Conservation (phyloP, 2,888 invertebrate species). For the Dynastes maya region DNA sequence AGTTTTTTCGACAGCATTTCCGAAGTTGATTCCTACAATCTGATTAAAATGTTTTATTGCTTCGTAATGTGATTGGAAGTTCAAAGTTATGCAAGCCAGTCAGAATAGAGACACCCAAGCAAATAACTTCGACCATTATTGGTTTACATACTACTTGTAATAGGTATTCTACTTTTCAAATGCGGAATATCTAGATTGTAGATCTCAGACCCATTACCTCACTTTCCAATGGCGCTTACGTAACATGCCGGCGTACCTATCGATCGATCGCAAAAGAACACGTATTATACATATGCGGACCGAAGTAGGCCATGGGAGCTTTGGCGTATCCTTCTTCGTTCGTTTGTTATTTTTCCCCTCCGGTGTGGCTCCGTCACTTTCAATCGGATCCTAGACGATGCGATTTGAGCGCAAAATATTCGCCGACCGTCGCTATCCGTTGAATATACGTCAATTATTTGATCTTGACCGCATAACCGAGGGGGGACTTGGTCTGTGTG, state of each 20-base stretch:
- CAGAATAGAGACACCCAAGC: no score
- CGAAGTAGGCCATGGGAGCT: slow-evolving; percentile 13
- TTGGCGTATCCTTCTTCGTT: slow-evolving; percentile 9
- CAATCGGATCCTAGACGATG: slow-evolving; percentile 11
- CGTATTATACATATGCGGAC: background rate
- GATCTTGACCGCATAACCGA: slow-evolving; percentile 35
- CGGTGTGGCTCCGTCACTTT: slow-evolving; percentile 1
- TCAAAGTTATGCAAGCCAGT: no score
- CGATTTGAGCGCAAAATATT: slow-evolving; percentile 6
- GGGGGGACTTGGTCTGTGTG: slow-evolving; percentile 19
- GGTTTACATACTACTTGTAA: no score
- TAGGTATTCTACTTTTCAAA: background rate
- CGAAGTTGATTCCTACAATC: no score
- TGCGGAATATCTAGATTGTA: background rate
- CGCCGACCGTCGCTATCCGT: background rate
- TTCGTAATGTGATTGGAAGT: no score
- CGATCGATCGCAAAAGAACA: slow-evolving; percentile 22
- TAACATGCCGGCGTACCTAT: slow-evolving; percentile 10
- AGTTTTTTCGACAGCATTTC: no score
- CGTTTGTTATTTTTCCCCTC: slow-evolving; percentile 1
- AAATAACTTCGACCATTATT: no score
- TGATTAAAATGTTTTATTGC: no score
- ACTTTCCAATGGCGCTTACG: slow-evolving; percentile 24
- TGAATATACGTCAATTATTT: slow-evolving; percentile 22
- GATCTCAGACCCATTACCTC: slow-evolving; percentile 22